These are phyloP conservation scores for Vulpes vulpes DNA, from an alignment of 2,113 vertebrate species.

Conservation along the genomic window DNA sequence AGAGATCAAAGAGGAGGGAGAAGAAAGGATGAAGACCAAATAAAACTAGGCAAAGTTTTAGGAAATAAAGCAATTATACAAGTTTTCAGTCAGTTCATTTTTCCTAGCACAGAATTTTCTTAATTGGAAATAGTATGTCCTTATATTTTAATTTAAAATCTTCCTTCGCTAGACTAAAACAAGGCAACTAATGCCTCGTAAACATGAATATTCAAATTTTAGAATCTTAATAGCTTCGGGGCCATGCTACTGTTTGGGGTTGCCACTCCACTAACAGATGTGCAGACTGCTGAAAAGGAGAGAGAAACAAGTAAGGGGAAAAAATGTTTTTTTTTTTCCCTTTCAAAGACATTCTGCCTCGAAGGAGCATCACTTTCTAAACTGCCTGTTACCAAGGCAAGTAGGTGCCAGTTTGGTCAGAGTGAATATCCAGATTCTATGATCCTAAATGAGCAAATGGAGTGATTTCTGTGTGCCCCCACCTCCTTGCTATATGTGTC, in stretches of 20 bases:
- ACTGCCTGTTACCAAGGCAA: background rate
- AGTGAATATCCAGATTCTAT: background rate
- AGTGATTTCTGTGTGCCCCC: background rate
- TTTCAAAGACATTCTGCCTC: background rate
- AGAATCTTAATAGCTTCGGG: background rate
- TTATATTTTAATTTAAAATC: background rate
- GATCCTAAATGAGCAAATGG: background rate
- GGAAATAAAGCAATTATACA: slow-evolving; percentile 2
- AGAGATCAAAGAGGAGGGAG: background rate
- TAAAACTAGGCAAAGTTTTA: slow-evolving; percentile 33
- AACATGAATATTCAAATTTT: background rate
- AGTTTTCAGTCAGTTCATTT: slow-evolving; percentile 3
- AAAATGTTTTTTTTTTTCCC: background rate
- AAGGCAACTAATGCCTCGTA: background rate
- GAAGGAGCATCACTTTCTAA: background rate
- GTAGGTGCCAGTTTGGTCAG: background rate
- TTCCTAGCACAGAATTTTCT: background rate
- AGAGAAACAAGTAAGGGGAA: background rate
- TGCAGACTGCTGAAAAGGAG: slow-evolving; percentile 5
- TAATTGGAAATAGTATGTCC: background rate
- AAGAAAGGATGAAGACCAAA: background rate
- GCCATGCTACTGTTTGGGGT: background rate
- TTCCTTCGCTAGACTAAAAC: slow-evolving; percentile 9
- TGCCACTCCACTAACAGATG: background rate
- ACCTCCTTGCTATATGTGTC: background rate